Percentiles rank a stretch among this genome's conserved stretches.
Conservation (phyloP, 2,888 invertebrate genomes). For the Drosophila falleni region DNA sequence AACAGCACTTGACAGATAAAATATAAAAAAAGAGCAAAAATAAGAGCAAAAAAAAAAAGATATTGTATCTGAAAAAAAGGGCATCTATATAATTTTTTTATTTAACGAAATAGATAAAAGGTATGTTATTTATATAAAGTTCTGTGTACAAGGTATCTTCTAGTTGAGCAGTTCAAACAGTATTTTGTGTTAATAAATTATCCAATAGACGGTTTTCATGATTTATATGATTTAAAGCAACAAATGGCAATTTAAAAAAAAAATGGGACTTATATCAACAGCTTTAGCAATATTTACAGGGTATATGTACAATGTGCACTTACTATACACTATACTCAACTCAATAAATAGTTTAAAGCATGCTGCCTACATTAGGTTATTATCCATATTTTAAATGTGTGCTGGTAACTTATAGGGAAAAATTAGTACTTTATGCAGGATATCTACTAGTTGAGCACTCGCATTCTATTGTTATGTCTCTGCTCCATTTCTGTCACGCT, state of each 20-base stretch:
- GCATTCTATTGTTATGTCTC: constrained; percentile 41
- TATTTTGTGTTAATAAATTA: no score
- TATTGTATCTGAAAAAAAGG: no score
- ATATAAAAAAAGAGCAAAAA: no score
- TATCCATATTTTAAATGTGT: not conserved
- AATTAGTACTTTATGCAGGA: not conserved
- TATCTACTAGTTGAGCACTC: constrained; percentile 11
- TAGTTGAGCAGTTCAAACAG: not conserved
- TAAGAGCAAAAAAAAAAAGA: no score
- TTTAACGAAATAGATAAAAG: no score
- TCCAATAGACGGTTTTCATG: no score
- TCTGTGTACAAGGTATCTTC: no score
- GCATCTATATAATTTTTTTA: no score
- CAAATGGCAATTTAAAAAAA: no score
- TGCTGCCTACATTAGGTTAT: not conserved
- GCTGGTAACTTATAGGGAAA: not conserved
- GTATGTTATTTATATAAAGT: no score
- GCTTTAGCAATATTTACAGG: not conserved
- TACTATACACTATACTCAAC: not conserved
- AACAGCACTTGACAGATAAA: not conserved
- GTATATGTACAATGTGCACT: not conserved
- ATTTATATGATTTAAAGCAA: no score
- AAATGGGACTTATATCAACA: not conserved
- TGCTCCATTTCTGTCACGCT: constrained; percentile 82
- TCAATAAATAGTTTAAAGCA: not conserved